phyloP scores from a whole-genome alignment of 2,797 vertebrate genomes.

The Selene dorsalis region DNA sequence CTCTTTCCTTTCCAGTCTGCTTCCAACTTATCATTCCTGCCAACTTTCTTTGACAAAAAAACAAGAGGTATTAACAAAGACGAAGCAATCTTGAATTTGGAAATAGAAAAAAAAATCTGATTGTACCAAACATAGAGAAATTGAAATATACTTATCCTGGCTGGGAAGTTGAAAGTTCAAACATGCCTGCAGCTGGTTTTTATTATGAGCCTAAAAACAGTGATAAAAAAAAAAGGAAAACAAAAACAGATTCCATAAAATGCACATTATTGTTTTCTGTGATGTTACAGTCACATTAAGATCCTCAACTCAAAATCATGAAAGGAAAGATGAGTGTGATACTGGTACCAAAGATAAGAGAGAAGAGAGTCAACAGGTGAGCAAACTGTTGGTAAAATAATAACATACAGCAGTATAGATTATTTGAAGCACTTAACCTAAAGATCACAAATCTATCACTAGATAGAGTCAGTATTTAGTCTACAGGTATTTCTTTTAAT shows the following conservation, averaged over 20 bases:
- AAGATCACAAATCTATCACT: too few relatives aligned
- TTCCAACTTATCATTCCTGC: slow-evolving; percentile 45
- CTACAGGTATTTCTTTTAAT: too few relatives aligned
- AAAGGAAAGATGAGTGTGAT: background rate
- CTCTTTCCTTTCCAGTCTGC: slow-evolving; percentile 45
- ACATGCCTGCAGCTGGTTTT: background rate
- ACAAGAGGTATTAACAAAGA: slow-evolving; percentile 25
- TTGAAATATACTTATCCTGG: slow-evolving; percentile 2
- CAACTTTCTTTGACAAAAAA: slow-evolving; percentile 49
- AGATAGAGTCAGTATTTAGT: too few relatives aligned
- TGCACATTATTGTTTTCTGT: background rate
- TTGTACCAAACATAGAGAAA: background rate
- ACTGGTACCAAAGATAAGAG: background rate
- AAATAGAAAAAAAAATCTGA: background rate
- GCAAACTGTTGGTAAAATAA: background rate
- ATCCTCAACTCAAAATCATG: background rate
- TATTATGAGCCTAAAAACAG: background rate
- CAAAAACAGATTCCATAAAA: background rate
- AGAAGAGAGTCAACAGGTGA: slow-evolving; percentile 18
- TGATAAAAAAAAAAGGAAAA: background rate
- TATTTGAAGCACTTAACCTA: background rate
- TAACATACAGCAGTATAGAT: background rate
- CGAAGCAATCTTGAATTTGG: slow-evolving; percentile 5
- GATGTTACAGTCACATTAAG: background rate
- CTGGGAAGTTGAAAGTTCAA: background rate